Base-by-base conservation (phyloP, 2,888 invertebrate genomes). In the Tiliacea aurago region DNA sequence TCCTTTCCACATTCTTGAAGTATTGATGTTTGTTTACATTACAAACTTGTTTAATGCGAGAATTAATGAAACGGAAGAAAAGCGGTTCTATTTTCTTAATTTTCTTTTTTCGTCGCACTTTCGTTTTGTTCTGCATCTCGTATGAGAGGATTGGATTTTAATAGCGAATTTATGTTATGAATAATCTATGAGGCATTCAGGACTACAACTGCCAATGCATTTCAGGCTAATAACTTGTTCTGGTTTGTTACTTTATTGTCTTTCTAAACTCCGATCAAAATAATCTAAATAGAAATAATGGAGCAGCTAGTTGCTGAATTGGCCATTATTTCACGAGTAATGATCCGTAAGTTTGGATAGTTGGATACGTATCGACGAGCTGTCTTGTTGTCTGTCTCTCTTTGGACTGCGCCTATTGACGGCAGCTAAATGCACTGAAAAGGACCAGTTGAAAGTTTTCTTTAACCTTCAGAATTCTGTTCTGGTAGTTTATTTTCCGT, bases 351-450 rank as follows among this genome's bases (percentile, higher is more conserved):
- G 62, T 28, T 58, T 33, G 63, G 49, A n/a, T 67, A 56, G 72
- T 61, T 78, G 18, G 56, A 80, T 51, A 28, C 66, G 63, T 61
- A 64, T 79, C 63, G 55, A 78, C n/a, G 41, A 78, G 23, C 67
- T 78, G 71, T 71, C 63, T 67, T 51, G 51, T 83, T 67, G 63
- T 70, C 58, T 33, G 23, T 69, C 23, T 51, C 47, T 56, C 33
- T 33, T 18, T 18, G 58, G 43, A 45, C 28, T 23, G 28, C 41
- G 23, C 18, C 55, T 56, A 76, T 49, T 62, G 41, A 43, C 41
- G 33, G 23, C 62, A 33, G 47, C 23, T 49, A 58, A 51, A 62
- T 77, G 56, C 45, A 45, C n/a, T 45, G 28, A 49, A 70, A 75
- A 41, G 6, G 9, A n/a, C 13, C n/a, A 43, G 4, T 13, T 33